Conservation (phyloP, 2,888 invertebrate genomes). For the Morpho deidamia region DNA sequence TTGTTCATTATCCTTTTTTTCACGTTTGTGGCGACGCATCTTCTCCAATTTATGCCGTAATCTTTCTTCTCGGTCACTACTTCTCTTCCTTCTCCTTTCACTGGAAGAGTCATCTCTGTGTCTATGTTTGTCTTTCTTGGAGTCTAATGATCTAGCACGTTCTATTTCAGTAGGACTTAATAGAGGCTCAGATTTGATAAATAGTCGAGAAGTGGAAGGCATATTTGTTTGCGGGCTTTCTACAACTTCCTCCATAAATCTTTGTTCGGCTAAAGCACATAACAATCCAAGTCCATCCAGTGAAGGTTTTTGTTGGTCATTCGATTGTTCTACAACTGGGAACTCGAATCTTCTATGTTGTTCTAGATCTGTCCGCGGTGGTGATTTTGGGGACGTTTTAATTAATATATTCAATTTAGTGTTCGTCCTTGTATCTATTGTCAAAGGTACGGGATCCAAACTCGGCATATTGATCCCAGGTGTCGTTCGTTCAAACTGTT, state of each 20-base stretch:
- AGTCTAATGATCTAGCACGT: slow-evolving; percentile 36
- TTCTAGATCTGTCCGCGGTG: slow-evolving; percentile 56
- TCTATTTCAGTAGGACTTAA: slow-evolving; percentile 55
- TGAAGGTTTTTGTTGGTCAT: slow-evolving; percentile 58
- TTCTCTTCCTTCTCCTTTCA: slow-evolving; percentile 58
- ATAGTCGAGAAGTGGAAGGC: slow-evolving; percentile 46
- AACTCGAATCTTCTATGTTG: slow-evolving; percentile 61
- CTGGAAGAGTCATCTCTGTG: slow-evolving; percentile 62
- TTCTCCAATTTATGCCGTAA: slow-evolving; percentile 66
- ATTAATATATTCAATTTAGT: slow-evolving; percentile 64
- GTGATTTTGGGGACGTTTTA: slow-evolving; percentile 66
- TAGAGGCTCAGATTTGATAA: slow-evolving; percentile 58
- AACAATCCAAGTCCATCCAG: slow-evolving; percentile 85
- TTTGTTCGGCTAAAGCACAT: slow-evolving; percentile 91
- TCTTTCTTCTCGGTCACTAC: slow-evolving; percentile 61
- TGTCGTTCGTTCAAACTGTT: slow-evolving; percentile 82
- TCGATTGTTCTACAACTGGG: slow-evolving; percentile 41
- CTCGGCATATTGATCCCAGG: slow-evolving; percentile 53
- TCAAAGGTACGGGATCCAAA: slow-evolving; percentile 50
- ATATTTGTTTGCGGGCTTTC: slow-evolving; percentile 46
- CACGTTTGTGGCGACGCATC: slow-evolving; percentile 63
- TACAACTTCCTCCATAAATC: slow-evolving; percentile 86
- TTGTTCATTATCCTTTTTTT: slow-evolving; percentile 43
- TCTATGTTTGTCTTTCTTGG: slow-evolving; percentile 58
- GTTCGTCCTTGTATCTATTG: slow-evolving; percentile 59